A percentile compares a stretch with the other conserved stretches of the same genome.
These are phyloP conservation scores for Solenopsis invicta DNA, from an alignment of 1,140 invertebrate species.

Conservation along the genomic window DNA sequence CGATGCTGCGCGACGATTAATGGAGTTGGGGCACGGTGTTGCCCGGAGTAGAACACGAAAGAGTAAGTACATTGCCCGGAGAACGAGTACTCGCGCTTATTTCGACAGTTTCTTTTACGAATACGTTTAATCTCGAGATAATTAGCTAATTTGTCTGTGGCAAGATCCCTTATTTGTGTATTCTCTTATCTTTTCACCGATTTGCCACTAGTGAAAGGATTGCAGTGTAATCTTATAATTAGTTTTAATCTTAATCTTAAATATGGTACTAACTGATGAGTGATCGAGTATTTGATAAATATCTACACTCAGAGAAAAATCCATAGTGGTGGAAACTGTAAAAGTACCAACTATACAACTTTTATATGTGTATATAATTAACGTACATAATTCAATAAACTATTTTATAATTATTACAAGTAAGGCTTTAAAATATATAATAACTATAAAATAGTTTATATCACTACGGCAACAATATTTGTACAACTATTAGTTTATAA, in stretches of 20 bases:
- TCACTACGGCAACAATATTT: too few species aligned
- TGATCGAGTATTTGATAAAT: neutral
- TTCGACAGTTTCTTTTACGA: neutral
- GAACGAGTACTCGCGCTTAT: neutral
- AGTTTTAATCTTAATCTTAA: neutral
- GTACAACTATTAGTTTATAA: too few species aligned
- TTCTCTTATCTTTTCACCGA: neutral
- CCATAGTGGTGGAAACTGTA: too few species aligned
- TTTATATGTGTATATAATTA: too few species aligned
- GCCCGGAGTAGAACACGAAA: conserved; percentile 68
- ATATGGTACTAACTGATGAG: neutral
- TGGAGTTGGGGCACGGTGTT: conserved; percentile 23
- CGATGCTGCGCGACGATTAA: conserved; percentile 65
- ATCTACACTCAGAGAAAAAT: too few species aligned
- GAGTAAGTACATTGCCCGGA: conserved; percentile 56
- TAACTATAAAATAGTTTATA: too few species aligned
- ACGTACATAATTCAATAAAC: too few species aligned
- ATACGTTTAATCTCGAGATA: neutral
- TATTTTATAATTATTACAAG: too few species aligned
- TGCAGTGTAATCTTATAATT: neutral
- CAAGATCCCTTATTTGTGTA: neutral
- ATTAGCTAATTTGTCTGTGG: conserved; percentile 6
- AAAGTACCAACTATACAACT: too few species aligned
- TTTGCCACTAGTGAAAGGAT: neutral
- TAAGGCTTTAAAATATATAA: too few species aligned